phyloP scores from a whole-genome alignment of 2,113 vertebrate genomes.

The Daphoenositta chrysoptera region DNA sequence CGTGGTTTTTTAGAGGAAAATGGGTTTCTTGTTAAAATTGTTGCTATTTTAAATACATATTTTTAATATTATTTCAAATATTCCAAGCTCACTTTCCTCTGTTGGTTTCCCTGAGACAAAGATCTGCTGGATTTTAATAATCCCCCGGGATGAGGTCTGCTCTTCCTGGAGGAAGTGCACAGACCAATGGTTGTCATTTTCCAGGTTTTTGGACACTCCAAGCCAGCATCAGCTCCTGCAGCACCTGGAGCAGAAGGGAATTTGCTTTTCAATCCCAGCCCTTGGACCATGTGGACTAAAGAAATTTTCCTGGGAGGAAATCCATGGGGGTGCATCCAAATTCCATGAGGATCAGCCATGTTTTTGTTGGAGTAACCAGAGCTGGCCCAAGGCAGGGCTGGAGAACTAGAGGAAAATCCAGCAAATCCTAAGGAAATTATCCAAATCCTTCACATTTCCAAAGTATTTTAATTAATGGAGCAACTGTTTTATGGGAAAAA shows the following conservation, averaged over 20 bases:
- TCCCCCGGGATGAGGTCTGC: not conserved
- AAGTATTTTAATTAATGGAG: not conserved
- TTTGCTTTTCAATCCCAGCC: not conserved
- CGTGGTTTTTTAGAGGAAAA: not conserved
- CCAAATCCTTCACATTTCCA: not conserved
- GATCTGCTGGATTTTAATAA: fast-evolving
- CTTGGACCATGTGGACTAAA: not conserved
- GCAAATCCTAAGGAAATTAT: not conserved
- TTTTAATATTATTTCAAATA: not conserved
- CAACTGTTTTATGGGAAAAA: not conserved
- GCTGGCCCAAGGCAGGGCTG: not conserved
- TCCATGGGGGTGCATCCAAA: fast-evolving
- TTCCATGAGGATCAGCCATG: not conserved
- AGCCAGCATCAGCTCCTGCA: not conserved
- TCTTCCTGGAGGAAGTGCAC: not conserved
- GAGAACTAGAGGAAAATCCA: not conserved
- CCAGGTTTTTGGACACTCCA: not conserved
- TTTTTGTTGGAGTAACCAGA: not conserved
- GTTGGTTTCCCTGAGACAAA: not conserved
- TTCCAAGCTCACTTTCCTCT: not conserved
- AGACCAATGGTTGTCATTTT: not conserved
- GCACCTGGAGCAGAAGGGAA: not conserved
- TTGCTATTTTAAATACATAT: not conserved
- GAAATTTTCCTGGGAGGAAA: not conserved
- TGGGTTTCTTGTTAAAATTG: not conserved